Conservation (phyloP, 2,888 invertebrate species). For the Uropetala carovei region DNA sequence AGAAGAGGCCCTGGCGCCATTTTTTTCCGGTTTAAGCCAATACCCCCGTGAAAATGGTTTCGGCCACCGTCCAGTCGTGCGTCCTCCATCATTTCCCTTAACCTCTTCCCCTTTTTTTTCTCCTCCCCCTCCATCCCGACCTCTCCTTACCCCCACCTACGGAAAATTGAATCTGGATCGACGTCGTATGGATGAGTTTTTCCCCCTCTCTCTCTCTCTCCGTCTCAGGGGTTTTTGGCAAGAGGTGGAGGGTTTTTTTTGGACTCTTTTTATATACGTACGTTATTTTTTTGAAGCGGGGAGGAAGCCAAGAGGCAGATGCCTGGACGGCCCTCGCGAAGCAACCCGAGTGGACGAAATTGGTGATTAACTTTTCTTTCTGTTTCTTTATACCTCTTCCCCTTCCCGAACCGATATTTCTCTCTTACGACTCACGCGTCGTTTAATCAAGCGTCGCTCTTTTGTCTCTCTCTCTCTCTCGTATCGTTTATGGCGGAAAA, state of each 20-base stretch:
- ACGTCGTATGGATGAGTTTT: neutral
- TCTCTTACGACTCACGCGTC: neutral
- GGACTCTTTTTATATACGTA: too few species aligned
- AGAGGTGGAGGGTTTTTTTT: too few species aligned
- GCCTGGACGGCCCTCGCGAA: neutral
- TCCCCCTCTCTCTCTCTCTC: neutral
- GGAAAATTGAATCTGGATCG: neutral
- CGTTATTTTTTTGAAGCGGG: neutral
- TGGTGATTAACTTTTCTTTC: constrained; percentile 14
- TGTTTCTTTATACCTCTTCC: neutral
- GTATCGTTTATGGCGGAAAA: neutral
- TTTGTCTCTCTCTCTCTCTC: neutral
- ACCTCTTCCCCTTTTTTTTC: neutral
- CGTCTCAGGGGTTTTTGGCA: too few species aligned
- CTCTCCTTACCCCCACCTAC: neutral
- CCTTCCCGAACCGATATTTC: neutral
- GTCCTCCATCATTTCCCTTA: neutral
- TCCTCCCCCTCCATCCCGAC: neutral
- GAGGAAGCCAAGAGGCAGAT: neutral
- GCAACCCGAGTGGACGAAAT: neutral
- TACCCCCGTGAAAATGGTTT: neutral
- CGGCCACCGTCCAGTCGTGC: neutral
- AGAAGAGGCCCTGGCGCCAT: too few species aligned
- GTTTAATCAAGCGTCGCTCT: neutral
- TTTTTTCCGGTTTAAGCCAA: neutral